Evolutionary conservation across 2,113 vertebrate species (phyloP), one percentile per base, ranked within the genome.

Genomic region (Phrynosoma platyrhinos): DNA sequence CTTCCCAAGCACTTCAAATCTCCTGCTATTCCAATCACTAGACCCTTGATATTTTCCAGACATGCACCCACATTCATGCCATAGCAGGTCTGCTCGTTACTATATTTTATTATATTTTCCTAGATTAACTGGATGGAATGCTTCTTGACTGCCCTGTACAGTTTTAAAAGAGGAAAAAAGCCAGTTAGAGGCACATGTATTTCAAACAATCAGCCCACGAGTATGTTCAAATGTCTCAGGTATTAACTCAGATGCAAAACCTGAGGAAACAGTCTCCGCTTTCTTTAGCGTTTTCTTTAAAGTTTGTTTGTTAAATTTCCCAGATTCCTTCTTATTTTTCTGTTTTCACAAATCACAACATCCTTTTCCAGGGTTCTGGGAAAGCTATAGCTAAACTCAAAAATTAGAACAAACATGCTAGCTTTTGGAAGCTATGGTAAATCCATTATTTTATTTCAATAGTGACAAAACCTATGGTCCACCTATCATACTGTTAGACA

Each of bases 141-240:
- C 2, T 85, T 25, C 58, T 88, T 86, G 62, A 69, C 79, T 77
- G 18, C 62, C 66, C 75, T 86, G 62, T 32, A 68, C 42, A 86
- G 74, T 32, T 82, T 76, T 82, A 66, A 82, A 58, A 89, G 79
- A 3, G 25, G 7, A 69, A 82, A 89, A 89, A 87, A 36, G 21
- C 79, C 82, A 6, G 30, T 88, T 62, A 80, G 58, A 1, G 76
- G 25, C 71, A 87, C 42, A 0, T 62, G 74, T 18, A 55, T 90
- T 87, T 94, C n/a, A 10, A 18, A 90, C 40, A 88, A 80, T 72
- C 52, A 80, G 25, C 30, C 25, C 85, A 32, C 64, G 84, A 86
- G 27, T 18, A 78, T 55, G 52, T 78, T 87, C 6, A 58, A 36
- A 79, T 83, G 14, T 32, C 64, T 25, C 74, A 77, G 87, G 71